Base-by-base conservation (phyloP, 2,113 vertebrate genomes). In the Carettochelys insculpta region DNA sequence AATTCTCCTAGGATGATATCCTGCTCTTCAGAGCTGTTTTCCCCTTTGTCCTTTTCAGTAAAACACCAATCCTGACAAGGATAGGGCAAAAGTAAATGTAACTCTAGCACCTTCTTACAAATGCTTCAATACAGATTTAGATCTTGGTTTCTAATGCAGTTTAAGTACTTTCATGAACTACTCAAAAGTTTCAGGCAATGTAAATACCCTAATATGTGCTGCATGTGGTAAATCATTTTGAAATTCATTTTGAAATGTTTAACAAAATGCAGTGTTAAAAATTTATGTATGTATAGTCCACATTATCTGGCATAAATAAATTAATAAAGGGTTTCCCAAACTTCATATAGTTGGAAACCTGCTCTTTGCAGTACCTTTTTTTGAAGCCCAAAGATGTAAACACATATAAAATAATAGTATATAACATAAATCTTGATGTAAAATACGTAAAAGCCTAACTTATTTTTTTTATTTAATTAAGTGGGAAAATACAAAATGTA, bases 301-400 rank as follows among this genome's bases (percentile, higher is more conserved):
- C 76, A 73, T 88, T 58, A 87, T 29, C 29, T 87, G 76, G 61
- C 58, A 80, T 88, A 76, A 75, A 92, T 84, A 88, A 79, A 81
- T 38, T 1, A 5, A 87, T 52, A 68, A 20, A 85, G 61, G n/a
- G n/a, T n/a, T n/a, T n/a, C n/a, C n/a, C n/a, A n/a, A n/a, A n/a
- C n/a, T n/a, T n/a, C n/a, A n/a, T n/a, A n/a, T n/a, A n/a, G n/a
- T n/a, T n/a, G n/a, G n/a, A n/a, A n/a, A n/a, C n/a, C n/a, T n/a
- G n/a, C n/a, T n/a, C n/a, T n/a, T n/a, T n/a, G n/a, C n/a, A n/a
- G n/a, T n/a, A n/a, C n/a, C n/a, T n/a, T n/a, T n/a, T n/a, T n/a
- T n/a, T n/a, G n/a, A n/a, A n/a, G n/a, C n/a, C n/a, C n/a, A n/a
- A n/a, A n/a, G n/a, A n/a, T n/a, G n/a, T n/a, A n/a, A n/a, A n/a